These are phyloP conservation scores for Drosophila fuyamai DNA, from an alignment of 1,140 invertebrate genomes.

Conservation along the genomic window DNA sequence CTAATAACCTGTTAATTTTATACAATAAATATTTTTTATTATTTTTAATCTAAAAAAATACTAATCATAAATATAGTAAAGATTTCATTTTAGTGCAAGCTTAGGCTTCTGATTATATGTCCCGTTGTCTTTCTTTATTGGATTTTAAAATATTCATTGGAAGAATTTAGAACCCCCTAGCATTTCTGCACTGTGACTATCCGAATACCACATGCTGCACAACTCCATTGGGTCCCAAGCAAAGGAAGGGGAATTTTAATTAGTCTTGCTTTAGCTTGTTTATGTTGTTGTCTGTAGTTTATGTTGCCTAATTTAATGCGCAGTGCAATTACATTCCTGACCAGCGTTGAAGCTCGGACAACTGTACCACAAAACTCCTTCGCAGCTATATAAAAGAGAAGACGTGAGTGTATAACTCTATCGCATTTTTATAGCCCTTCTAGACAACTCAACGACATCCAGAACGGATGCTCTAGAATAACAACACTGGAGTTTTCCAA, in stretches of 20 bases:
- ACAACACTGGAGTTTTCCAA: not conserved
- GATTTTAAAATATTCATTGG: not conserved
- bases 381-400: slow-evolving; percentile 5
- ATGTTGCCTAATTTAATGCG: slow-evolving; percentile 46
- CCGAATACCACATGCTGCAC: slow-evolving; percentile 7
- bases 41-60: not conserved
- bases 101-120: too few relatives aligned
- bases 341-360: slow-evolving; percentile 8
- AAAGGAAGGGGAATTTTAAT: slow-evolving; percentile 32
- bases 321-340: slow-evolving; percentile 39
- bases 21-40: too few relatives aligned
- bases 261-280: slow-evolving; percentile 37
- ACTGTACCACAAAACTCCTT: slow-evolving; percentile 18
- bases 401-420: not conserved
- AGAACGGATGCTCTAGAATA: not conserved
- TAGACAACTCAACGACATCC: slow-evolving; percentile 2
- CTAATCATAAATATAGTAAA: not conserved
- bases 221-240: slow-evolving; percentile 7
- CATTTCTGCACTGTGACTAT: not conserved
- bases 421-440: slow-evolving; percentile 15
- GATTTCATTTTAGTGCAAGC: too few relatives aligned
- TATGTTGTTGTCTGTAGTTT: slow-evolving; percentile 35
- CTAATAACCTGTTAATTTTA: too few relatives aligned
- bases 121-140: too few relatives aligned
- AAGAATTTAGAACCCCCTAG: not conserved